A percentile compares a stretch with the other conserved stretches of the same genome.
Conservation (phyloP, 2,113 vertebrate species). For the Varanus komodoensis region DNA sequence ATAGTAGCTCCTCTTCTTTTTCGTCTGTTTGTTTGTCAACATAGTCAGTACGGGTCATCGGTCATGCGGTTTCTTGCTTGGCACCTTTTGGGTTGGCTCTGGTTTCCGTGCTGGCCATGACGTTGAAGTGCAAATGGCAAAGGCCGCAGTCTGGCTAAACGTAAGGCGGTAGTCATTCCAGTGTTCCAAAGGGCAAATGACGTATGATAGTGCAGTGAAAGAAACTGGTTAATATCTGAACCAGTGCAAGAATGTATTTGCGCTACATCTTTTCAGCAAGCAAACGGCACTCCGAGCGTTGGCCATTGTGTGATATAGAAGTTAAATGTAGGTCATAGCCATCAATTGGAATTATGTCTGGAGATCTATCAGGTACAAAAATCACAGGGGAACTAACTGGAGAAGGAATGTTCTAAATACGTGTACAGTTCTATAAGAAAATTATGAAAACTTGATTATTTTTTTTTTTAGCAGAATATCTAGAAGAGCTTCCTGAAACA, state of each 20-base stretch:
- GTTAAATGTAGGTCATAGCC: no score
- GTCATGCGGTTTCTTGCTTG: background rate
- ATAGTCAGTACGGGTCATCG: background rate
- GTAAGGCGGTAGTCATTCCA: background rate
- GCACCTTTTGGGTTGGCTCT: background rate
- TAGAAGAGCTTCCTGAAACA: conserved; percentile 85
- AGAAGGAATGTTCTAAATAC: conserved; percentile 48
- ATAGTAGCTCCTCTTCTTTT: background rate
- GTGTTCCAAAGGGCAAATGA: background rate
- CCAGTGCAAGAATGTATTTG: no score
- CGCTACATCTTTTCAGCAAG: no score
- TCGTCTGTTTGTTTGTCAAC: background rate
- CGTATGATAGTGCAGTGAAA: background rate
- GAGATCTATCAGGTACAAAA: background rate
- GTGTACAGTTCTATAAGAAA: conserved; percentile 77
- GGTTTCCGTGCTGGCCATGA: background rate
- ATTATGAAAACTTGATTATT: conserved; percentile 80
- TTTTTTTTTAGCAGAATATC: conserved; percentile 79
- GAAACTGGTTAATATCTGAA: background rate
- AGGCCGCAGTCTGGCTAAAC: background rate
- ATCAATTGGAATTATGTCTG: no score
- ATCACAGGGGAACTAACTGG: conserved; percentile 15
- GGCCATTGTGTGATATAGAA: no score
- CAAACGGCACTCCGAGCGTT: no score
- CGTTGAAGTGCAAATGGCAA: background rate